A percentile compares a stretch with the other conserved stretches of the same genome.
Conservation (phyloP, 2,888 invertebrate genomes). For the Drosophila vallismaia region DNA sequence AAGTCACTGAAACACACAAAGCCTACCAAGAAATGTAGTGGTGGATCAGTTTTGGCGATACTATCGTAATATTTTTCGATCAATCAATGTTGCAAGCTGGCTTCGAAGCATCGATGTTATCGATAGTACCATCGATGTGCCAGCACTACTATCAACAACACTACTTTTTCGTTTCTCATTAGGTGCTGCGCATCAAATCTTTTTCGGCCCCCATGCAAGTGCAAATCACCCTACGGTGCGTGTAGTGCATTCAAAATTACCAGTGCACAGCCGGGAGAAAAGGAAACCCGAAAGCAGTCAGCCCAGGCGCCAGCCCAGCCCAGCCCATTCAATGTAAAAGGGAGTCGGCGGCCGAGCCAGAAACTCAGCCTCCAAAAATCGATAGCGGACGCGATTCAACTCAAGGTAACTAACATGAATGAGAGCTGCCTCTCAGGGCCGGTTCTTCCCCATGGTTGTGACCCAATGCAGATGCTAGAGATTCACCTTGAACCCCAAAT, state of each 20-base stretch:
- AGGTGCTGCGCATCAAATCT: constrained; percentile 22
- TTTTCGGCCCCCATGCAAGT: constrained; percentile 64
- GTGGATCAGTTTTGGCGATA: too few relatives aligned
- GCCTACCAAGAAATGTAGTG: too few relatives aligned
- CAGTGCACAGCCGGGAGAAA: constrained; percentile 1
- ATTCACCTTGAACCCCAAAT: constrained; percentile 40
- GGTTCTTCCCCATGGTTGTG: background rate
- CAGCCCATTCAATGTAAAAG: background rate
- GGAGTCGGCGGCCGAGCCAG: constrained; percentile 4
- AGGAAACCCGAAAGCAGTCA: background rate
- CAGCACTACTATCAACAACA: background rate
- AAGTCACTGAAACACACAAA: too few relatives aligned
- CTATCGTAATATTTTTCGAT: too few relatives aligned
- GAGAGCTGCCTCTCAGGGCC: constrained; percentile 3
- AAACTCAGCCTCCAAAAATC: constrained; percentile 27
- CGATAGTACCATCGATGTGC: background rate
- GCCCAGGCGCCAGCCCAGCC: background rate
- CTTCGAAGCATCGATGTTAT: too few relatives aligned
- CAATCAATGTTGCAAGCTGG: too few relatives aligned
- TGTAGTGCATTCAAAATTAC: constrained; percentile 47
- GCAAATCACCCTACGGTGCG: constrained; percentile 41
- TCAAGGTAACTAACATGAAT: constrained; percentile 39
- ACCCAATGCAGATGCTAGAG: constrained; percentile 3
- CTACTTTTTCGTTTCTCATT: constrained; percentile 5
- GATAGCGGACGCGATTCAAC: constrained; percentile 24